Evolutionary conservation across 2,797 vertebrate genomes (phyloP).

Genomic region (Oreortyx pictus): DNA sequence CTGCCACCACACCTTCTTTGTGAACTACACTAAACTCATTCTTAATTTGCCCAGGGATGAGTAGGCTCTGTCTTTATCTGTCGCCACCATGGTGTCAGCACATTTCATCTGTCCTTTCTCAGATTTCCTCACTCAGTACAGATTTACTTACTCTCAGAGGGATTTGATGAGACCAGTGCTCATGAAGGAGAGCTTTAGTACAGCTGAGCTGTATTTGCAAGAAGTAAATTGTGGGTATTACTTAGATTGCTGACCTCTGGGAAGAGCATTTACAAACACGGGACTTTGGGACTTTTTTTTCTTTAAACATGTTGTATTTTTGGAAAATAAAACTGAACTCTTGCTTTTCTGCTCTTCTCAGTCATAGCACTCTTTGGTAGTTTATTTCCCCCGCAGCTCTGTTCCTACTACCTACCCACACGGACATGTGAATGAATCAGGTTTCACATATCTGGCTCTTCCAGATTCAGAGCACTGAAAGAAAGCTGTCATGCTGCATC

Average conservation of each 20-base stretch:
- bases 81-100: background rate
- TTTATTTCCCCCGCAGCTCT: background rate
- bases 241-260: background rate
- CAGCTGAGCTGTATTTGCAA: background rate
- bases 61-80: background rate
- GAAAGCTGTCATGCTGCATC: conserved; percentile 9
- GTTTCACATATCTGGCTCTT: conserved; percentile 32
- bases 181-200: background rate
- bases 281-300: background rate
- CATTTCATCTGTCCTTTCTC: background rate
- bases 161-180: background rate
- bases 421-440: background rate
- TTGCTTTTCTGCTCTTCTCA: background rate
- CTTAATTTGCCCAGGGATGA: background rate
- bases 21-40: background rate
- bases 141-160: background rate
- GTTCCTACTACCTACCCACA: background rate
- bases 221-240: background rate
- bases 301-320: background rate
- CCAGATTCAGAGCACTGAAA: conserved; percentile 1
- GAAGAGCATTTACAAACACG: background rate
- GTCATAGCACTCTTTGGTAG: background rate
- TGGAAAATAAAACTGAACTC: background rate
- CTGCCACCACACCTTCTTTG: background rate
- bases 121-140: background rate